Percentiles rank a stretch among this genome's conserved stretches.
phyloP scores from a whole-genome alignment of 1,140 invertebrate species.

The Lucilia sericata region DNA sequence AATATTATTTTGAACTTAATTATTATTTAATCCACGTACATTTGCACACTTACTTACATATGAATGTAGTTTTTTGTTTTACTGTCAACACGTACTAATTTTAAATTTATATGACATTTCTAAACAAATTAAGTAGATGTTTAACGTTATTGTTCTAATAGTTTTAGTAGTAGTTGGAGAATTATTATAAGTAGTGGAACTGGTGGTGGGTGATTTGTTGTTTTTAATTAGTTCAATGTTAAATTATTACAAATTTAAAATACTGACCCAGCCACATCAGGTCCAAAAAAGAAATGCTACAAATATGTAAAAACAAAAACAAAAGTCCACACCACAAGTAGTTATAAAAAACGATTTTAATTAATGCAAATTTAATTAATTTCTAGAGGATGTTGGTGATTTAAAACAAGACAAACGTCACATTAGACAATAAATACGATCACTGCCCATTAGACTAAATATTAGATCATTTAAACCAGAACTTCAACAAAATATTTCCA shows the following conservation, averaged over 20 bases:
- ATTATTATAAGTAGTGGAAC: too few relatives aligned
- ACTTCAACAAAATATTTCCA: too few relatives aligned
- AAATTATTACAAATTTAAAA: constrained; percentile 36
- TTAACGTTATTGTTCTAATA: too few relatives aligned
- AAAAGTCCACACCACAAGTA: neutral
- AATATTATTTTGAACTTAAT: neutral
- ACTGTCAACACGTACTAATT: neutral
- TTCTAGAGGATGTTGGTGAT: constrained; percentile 39
- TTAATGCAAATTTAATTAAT: constrained; percentile 36
- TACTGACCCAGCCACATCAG: neutral
- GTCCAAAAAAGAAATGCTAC: neutral
- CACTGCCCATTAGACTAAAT: too few relatives aligned
- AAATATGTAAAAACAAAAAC: neutral
- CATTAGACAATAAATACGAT: neutral
- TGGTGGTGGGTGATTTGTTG: constrained; percentile 6
- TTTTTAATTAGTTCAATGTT: constrained; percentile 42
- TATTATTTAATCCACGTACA: neutral
- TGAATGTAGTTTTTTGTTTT: neutral
- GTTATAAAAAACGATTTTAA: constrained; percentile 16
- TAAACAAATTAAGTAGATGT: constrained; percentile 8
- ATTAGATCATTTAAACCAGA: too few relatives aligned
- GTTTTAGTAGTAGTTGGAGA: too few relatives aligned
- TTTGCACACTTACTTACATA: too few relatives aligned
- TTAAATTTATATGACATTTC: constrained; percentile 27
- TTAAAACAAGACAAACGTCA: constrained; percentile 33